These are phyloP conservation scores for Coreius guichenoti DNA, from an alignment of 2,797 vertebrate species.

Conservation along the genomic window DNA sequence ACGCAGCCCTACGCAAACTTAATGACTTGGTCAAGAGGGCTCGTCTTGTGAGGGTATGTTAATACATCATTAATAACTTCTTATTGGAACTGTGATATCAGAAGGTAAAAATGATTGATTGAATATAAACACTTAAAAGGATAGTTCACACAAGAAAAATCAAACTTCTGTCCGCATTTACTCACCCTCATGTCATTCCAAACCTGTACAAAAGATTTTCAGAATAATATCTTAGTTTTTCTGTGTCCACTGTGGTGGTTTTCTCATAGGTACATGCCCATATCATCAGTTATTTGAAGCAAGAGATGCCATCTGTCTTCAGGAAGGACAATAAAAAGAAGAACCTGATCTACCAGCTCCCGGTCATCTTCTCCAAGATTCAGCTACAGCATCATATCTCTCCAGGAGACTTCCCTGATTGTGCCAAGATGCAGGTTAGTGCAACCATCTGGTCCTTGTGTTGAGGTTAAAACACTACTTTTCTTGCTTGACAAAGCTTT, in stretches of 20 bases:
- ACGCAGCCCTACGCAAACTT: conserved; percentile 90
- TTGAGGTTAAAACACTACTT: background rate
- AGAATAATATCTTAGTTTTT: background rate
- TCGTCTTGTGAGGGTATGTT: conserved; percentile 87
- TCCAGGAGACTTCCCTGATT: conserved; percentile 92
- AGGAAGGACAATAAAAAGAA: conserved; percentile 95
- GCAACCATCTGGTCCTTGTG: background rate
- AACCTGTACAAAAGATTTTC: background rate
- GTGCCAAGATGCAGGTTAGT: conserved; percentile 92
- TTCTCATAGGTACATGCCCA: conserved; percentile 86
- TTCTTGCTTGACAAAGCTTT: background rate
- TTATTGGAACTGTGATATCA: background rate
- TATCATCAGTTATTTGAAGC: conserved; percentile 92
- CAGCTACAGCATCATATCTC: conserved; percentile 93
- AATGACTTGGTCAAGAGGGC: conserved; percentile 94
- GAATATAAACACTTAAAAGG: background rate
- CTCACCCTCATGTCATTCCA: background rate
- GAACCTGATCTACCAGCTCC: conserved; percentile 89
- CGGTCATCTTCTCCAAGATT: conserved; percentile 91
- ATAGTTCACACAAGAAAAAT: background rate
- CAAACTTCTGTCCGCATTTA: background rate
- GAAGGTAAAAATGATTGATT: background rate
- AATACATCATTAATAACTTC: background rate
- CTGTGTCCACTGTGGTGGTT: background rate
- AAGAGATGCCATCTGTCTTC: conserved; percentile 93